These are phyloP conservation scores for Burhinus oedicnemus DNA, from an alignment of 2,113 vertebrate species.

Conservation along the genomic window DNA sequence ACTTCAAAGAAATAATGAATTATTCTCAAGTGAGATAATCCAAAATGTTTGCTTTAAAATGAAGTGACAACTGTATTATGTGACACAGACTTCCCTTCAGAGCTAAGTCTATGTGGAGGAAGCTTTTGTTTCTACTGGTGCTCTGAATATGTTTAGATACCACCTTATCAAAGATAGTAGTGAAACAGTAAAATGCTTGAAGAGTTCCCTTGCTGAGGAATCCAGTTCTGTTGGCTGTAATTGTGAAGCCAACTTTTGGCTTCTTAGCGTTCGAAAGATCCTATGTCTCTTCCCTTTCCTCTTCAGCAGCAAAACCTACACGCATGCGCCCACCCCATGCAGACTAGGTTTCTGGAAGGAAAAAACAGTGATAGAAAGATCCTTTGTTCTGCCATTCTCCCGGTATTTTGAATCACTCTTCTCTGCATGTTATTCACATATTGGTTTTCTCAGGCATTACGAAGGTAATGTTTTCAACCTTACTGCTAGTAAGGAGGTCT, in stretches of 20 bases:
- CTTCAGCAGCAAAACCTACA: not conserved
- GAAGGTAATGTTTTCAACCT: not conserved
- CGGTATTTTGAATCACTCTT: not conserved
- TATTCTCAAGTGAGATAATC: not conserved
- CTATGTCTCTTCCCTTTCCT: not conserved
- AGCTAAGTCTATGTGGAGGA: not conserved
- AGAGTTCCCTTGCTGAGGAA: not conserved
- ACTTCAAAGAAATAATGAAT: not conserved
- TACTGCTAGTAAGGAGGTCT: not conserved
- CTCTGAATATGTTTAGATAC: not conserved
- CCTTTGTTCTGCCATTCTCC: not conserved
- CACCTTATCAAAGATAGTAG: not conserved
- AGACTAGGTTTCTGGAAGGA: not conserved
- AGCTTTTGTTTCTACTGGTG: not conserved
- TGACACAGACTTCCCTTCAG: not conserved
- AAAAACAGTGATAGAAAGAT: not conserved
- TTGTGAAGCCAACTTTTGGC: not conserved
- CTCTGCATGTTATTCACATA: not conserved
- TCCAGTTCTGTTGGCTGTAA: not conserved
- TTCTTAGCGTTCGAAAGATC: not conserved
- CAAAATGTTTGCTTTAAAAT: too few species aligned
- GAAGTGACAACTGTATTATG: not conserved
- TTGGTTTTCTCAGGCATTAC: not conserved
- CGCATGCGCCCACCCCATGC: rapidly evolving
- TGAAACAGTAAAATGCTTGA: not conserved